These are phyloP conservation scores for Himalopsyche kuldschensis DNA, from an alignment of 2,888 invertebrate species.

Conservation along the genomic window DNA sequence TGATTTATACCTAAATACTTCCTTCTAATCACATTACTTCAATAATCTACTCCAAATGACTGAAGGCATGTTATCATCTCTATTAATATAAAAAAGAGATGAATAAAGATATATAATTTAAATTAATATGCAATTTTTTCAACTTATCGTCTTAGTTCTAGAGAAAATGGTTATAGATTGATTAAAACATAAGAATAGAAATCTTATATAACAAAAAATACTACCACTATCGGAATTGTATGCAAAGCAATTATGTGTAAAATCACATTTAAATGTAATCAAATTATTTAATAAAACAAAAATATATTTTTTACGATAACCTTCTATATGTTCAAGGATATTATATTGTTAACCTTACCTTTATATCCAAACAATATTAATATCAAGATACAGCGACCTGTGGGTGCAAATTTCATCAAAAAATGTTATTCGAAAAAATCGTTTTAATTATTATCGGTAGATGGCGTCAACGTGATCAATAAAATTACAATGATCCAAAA, in stretches of 20 bases:
- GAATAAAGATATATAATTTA: too few species aligned
- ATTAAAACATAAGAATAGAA: neutral
- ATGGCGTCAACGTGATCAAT: neutral
- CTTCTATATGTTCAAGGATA: too few species aligned
- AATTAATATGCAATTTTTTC: neutral
- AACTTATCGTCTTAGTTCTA: neutral
- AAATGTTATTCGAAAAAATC: neutral
- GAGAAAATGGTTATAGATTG: neutral
- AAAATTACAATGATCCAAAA: neutral
- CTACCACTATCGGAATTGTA: too few species aligned
- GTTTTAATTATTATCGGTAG: neutral
- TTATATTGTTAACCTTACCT: too few species aligned
- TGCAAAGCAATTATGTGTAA: too few species aligned
- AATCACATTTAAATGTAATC: too few species aligned
- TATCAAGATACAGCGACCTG: neutral
- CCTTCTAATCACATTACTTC: slow-evolving; percentile 6
- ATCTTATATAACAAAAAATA: neutral
- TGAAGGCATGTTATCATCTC: neutral
- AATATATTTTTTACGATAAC: too few species aligned
- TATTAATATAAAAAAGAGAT: neutral
- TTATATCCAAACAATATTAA: too few species aligned
- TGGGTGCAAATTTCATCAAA: neutral
- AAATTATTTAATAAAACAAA: too few species aligned
- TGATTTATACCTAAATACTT: slow-evolving; percentile 43
- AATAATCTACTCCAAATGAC: neutral